These are phyloP conservation scores for Tholera decimalis DNA, from an alignment of 2,888 invertebrate species.

Conservation along the genomic window DNA sequence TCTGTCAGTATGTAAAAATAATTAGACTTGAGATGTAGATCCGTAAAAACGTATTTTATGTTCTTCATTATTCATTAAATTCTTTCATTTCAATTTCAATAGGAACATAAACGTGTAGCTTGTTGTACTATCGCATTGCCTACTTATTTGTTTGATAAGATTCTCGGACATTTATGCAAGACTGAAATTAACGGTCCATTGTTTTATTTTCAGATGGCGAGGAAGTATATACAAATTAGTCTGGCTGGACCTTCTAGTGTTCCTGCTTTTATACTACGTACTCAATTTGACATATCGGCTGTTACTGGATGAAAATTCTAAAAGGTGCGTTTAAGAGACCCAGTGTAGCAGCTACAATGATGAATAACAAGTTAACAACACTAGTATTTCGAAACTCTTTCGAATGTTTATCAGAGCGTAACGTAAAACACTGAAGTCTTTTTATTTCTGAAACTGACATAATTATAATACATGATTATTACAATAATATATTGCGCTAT, in stretches of 20 bases:
- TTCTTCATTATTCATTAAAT: neutral
- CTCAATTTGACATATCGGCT: constrained; percentile 95
- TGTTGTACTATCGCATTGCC: neutral
- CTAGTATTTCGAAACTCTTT: constrained; percentile 2
- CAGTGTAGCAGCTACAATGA: neutral
- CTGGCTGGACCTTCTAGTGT: constrained; percentile 96
- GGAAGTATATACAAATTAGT: constrained; percentile 98
- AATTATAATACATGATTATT: neutral
- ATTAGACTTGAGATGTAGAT: neutral
- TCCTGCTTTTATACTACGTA: constrained; percentile 94
- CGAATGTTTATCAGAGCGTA: constrained; percentile 26
- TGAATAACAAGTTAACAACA: neutral
- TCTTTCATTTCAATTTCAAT: constrained; percentile 5
- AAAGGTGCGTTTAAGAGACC: constrained; percentile 90
- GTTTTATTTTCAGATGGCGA: constrained; percentile 94
- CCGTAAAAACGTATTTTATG: neutral
- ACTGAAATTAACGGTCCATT: constrained; percentile 12
- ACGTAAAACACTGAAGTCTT: neutral
- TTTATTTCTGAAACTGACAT: constrained; percentile 4
- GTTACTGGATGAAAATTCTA: constrained; percentile 92
- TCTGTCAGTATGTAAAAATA: too few relatives aligned
- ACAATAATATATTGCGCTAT: neutral
- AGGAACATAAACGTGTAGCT: neutral
- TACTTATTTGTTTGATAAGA: neutral
- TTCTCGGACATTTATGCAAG: neutral